Conservation (phyloP, 2,113 vertebrate genomes). For the Vombatus ursinus region DNA sequence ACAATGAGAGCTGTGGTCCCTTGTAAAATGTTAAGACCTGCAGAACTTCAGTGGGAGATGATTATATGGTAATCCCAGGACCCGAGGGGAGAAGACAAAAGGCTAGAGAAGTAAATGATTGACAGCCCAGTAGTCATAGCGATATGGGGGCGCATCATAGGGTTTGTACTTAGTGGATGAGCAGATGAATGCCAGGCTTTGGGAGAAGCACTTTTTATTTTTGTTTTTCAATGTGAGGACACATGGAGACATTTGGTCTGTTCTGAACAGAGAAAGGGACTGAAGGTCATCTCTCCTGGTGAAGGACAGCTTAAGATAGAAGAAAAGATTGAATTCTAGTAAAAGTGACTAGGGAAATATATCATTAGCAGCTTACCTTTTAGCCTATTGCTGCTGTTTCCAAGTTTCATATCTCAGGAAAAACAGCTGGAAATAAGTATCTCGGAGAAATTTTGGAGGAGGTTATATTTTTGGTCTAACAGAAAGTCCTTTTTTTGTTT, state of each 20-base stretch:
- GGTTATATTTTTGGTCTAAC: neutral
- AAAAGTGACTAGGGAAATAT: neutral
- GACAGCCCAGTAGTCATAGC: neutral
- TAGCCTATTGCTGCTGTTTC: neutral
- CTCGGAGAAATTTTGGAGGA: constrained; percentile 11
- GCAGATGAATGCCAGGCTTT: neutral
- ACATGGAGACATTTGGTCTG: neutral
- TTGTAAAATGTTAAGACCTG: constrained; percentile 21
- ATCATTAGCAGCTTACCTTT: neutral
- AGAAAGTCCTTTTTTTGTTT: neutral
- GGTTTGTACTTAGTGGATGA: neutral
- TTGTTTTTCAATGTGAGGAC: neutral
- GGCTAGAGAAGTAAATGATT: neutral
- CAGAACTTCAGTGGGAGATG: neutral
- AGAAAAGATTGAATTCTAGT: neutral
- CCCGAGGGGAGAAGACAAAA: neutral
- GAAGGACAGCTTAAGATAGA: neutral
- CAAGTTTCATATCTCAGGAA: neutral
- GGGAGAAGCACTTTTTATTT: neutral
- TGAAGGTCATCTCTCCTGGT: neutral
- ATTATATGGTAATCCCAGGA: neutral
- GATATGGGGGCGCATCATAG: neutral
- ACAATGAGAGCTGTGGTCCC: neutral
- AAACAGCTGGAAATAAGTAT: neutral
- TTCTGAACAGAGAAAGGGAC: neutral